Evolutionary conservation across 2,113 vertebrate genomes (phyloP).

Genomic region (Aspidoscelis tigris): DNA sequence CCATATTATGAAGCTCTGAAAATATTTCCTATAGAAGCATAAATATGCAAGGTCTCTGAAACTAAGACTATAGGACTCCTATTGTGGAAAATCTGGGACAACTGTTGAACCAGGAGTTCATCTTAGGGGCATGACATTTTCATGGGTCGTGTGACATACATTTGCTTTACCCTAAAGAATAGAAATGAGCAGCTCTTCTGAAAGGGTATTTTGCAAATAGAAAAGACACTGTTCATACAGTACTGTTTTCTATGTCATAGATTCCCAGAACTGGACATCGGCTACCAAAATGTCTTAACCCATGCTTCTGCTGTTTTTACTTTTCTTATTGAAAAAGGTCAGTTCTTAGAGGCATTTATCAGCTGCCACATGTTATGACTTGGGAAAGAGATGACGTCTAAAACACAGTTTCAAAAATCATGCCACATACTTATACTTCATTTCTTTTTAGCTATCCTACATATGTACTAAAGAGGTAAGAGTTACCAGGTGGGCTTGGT

Average conservation of each 20-base stretch:
- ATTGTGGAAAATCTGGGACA: constrained; percentile 24
- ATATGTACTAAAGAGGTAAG: not conserved
- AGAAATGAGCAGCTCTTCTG: not conserved
- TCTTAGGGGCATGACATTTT: not conserved
- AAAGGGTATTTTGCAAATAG: not conserved
- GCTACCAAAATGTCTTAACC: not conserved
- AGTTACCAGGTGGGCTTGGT: no score
- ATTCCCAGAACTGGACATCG: not conserved
- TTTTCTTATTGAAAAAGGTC: not conserved
- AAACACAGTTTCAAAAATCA: not conserved
- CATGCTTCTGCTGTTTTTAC: no score
- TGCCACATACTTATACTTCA: not conserved
- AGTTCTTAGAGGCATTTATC: not conserved
- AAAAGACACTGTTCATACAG: not conserved
- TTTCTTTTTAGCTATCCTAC: not conserved
- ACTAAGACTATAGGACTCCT: constrained; percentile 14
- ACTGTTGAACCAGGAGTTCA: constrained; percentile 11
- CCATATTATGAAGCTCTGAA: not conserved
- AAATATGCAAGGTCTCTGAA: not conserved
- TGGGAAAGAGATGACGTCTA: not conserved
- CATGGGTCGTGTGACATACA: not conserved
- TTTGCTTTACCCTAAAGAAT: not conserved
- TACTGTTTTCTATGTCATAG: not conserved
- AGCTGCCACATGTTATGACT: not conserved
- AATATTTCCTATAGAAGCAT: not conserved